A percentile compares a stretch with the other conserved stretches of the same genome.
Conservation (phyloP, 2,797 vertebrate genomes). For the Columba guinea region DNA sequence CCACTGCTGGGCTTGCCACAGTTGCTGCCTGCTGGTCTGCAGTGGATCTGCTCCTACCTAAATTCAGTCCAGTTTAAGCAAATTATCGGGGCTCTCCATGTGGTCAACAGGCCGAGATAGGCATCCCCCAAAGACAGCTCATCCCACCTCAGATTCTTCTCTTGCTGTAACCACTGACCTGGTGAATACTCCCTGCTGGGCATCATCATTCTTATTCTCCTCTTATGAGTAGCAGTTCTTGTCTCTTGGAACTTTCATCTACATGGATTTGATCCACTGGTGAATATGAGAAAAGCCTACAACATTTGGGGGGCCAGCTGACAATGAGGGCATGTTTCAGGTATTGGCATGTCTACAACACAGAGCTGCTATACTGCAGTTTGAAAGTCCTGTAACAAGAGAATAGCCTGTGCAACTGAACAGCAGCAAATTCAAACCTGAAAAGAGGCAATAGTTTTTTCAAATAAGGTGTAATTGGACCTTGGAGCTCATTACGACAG, state of each 20-base stretch:
- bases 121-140: background rate
- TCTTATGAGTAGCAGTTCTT: accelerated
- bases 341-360: background rate
- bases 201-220: background rate
- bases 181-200: background rate
- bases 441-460: slow-evolving; percentile 25
- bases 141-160: background rate
- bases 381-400: background rate
- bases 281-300: background rate
- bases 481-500: slow-evolving; percentile 52
- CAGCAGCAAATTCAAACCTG: background rate
- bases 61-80: background rate
- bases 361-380: background rate
- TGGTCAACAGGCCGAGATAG: background rate
- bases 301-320: background rate
- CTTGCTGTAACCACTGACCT: background rate
- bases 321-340: background rate
- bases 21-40: background rate
- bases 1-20: accelerated
- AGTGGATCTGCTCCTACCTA: background rate
- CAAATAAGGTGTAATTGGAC: slow-evolving; percentile 36
- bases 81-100: background rate
- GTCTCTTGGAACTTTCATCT: background rate
- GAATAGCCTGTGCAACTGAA: background rate
- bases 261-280: background rate